Evolutionary conservation across 2,888 invertebrate genomes (phyloP).

Genomic region (Hirtodrosophila confusa): DNA sequence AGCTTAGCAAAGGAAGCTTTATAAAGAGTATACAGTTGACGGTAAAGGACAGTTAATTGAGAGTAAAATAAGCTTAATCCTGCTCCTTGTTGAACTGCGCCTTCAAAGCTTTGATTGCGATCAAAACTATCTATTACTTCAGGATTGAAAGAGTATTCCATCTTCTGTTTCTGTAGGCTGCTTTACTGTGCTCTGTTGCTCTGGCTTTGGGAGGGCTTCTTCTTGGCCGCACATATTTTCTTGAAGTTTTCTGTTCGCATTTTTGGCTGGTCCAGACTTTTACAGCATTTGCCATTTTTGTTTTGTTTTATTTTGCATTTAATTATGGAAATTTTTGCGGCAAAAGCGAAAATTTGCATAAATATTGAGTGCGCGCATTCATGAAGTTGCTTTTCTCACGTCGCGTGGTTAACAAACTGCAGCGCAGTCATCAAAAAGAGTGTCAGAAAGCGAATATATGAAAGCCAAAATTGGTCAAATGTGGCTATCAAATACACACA

Average conservation of each 20-base stretch:
- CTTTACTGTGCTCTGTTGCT: constrained; percentile 6
- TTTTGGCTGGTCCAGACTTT: constrained; percentile 24
- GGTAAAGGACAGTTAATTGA: too few relatives aligned
- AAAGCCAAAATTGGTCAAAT: constrained; percentile 49
- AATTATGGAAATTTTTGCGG: constrained; percentile 71
- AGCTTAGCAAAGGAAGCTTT: too few relatives aligned
- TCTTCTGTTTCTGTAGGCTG: not conserved
- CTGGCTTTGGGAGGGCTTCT: constrained; percentile 39
- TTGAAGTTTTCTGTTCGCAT: constrained; percentile 38
- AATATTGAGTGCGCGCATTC: constrained; percentile 57
- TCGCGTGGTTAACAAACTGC: constrained; percentile 24
- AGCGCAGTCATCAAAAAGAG: constrained; percentile 17
- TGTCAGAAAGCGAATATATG: constrained; percentile 44
- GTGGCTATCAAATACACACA: constrained; percentile 25
- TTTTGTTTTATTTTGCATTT: constrained; percentile 56
- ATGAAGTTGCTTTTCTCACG: constrained; percentile 31
- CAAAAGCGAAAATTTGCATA: constrained; percentile 67
- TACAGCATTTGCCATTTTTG: constrained; percentile 27
- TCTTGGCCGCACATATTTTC: constrained; percentile 57
- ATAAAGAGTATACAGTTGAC: too few relatives aligned
- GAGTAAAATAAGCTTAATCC: too few relatives aligned
- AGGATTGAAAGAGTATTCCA: constrained; percentile 13
- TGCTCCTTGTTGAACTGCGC: too few relatives aligned
- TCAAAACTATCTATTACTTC: too few relatives aligned
- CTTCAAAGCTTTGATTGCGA: too few relatives aligned